Base-by-base conservation (phyloP, 1,140 invertebrate genomes). In the Bombus sibiricus region DNA sequence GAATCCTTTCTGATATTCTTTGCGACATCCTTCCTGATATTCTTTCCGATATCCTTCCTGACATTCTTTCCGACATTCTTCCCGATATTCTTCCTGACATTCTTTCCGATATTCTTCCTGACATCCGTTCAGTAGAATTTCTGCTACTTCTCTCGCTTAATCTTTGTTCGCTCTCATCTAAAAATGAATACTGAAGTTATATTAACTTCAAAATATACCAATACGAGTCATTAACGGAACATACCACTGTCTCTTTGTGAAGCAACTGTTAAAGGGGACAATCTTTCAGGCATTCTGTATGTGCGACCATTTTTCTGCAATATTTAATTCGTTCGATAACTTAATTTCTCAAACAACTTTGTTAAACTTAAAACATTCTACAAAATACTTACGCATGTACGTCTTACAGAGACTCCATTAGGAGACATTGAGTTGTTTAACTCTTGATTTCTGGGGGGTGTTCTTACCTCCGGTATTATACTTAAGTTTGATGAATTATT, bases 401-500 rank as follows among this genome's bases (percentile, higher is more conserved):
- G 62, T 37, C 73, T 73, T 13, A 69, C 41, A 13, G 81, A 37
- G 68, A 87, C 68, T 37, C 39, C 34, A 57, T 68, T 37, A 47
- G 88, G 41, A n/a, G 88, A 53, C 3, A 73, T 75, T 34, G n/a
- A 43, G 10, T 81, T 86, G 41, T 76, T 82, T 37, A 76, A 32
- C 41, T 80, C 81, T 43, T 64, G 75, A 84, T 72, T 91, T 86
- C 83, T 83, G 25, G 91, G 79, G 2, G 90, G 79, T 72, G 90
- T 83, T 37, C 89, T 32, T 47, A 86, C 78, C 87, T 95, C 95
- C 85, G 93, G 90, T 88, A 95, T 94, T 22, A 88, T 86, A 81
- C 93, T 94, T 53, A 95, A 87, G 87, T 93, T 94, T 79, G 91
- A 81, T 34, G 81, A 39, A 86, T 90, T 93, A 83, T 88, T 89